phyloP scores from a whole-genome alignment of 37 sponge, comb jelly and placozoan genomes.

The Beroe ovata region DNA sequence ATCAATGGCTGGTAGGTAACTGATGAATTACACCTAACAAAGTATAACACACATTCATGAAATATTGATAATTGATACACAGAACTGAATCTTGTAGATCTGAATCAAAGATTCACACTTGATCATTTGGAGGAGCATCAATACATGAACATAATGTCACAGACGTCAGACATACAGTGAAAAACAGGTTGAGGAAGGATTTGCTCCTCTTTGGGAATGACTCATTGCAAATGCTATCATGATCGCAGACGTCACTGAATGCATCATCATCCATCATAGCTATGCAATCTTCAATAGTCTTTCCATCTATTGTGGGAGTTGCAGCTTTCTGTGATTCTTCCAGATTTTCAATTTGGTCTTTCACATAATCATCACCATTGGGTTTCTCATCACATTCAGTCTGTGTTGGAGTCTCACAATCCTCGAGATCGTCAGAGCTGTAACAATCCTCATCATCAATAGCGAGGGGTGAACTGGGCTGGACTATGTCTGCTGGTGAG shows the following conservation, averaged over 20 bases:
- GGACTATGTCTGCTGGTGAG: neutral
- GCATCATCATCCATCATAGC: slow-evolving; percentile 32
- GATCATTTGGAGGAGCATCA: too few relatives aligned
- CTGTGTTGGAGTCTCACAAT: neutral
- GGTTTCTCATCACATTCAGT: neutral
- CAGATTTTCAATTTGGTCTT: too few relatives aligned
- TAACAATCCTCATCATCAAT: neutral
- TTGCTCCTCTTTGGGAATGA: slow-evolving; percentile 8
- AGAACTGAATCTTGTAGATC: too few relatives aligned
- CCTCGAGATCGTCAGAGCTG: neutral
- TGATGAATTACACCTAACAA: too few relatives aligned
- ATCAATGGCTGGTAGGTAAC: too few relatives aligned
- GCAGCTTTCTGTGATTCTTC: neutral
- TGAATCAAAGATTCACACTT: too few relatives aligned
- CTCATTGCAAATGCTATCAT: neutral
- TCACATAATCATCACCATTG: too few relatives aligned
- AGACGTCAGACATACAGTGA: too few relatives aligned
- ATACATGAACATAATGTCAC: too few relatives aligned
- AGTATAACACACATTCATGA: too few relatives aligned
- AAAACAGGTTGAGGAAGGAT: slow-evolving; percentile 33
- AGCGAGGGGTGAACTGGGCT: neutral
- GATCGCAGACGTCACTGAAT: neutral
- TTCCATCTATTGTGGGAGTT: slow-evolving; percentile 1
- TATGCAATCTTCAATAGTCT: slow-evolving; percentile 17
- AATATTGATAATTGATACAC: too few relatives aligned